Evolutionary conservation across 1,140 invertebrate genomes (phyloP).

Genomic region (Lepidurus packardi): DNA sequence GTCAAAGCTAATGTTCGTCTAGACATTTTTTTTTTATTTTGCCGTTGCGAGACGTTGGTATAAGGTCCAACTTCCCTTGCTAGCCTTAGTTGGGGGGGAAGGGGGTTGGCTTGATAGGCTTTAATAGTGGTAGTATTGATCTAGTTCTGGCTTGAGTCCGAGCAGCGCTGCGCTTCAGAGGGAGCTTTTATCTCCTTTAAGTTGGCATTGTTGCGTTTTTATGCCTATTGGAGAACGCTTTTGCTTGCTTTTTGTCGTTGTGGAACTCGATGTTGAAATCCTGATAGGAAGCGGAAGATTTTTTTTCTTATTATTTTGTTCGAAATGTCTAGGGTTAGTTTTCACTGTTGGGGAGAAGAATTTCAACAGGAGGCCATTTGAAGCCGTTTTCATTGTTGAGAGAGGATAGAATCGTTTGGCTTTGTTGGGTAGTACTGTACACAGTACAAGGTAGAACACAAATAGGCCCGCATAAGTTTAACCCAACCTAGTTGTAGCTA

Average conservation of each 20-base stretch:
- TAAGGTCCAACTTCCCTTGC: neutral
- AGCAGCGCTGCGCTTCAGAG: neutral
- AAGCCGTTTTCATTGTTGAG: neutral
- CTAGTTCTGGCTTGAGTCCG: neutral
- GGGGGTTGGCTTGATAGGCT: neutral
- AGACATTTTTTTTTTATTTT: neutral
- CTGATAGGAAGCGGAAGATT: neutral
- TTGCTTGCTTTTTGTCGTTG: no score
- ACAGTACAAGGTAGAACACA: no score
- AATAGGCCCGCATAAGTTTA: neutral
- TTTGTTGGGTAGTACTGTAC: neutral
- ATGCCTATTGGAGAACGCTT: neutral
- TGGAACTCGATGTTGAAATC: no score
- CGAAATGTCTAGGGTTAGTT: neutral
- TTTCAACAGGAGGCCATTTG: neutral
- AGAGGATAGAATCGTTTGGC: neutral
- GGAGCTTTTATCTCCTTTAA: neutral
- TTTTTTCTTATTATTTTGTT: neutral
- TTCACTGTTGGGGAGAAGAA: neutral
- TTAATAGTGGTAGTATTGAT: constrained; percentile 16
- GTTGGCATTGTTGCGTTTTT: neutral
- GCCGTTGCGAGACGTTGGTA: neutral
- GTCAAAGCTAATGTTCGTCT: neutral
- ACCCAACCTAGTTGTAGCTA: neutral
- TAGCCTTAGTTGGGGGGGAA: neutral